phyloP scores from a whole-genome alignment of 2,888 invertebrate genomes.

The Trachelus iudaicus region DNA sequence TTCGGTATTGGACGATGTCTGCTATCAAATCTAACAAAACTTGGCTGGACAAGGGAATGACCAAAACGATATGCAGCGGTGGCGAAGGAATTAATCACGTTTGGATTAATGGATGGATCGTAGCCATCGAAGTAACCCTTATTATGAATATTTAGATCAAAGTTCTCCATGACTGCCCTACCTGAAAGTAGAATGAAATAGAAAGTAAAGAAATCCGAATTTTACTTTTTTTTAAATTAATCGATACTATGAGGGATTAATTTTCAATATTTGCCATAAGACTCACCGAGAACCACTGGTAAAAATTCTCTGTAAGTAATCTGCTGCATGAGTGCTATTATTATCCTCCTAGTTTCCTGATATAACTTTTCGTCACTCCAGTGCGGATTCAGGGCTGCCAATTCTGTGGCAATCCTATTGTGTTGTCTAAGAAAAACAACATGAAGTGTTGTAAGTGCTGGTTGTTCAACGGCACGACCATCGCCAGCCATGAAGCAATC shows the following conservation, averaged over 20 bases:
- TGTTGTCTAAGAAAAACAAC: conserved; percentile 82
- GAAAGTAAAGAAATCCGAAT: not conserved
- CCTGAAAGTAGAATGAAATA: conserved; percentile 64
- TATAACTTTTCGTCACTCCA: conserved; percentile 91
- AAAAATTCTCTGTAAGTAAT: conserved; percentile 87
- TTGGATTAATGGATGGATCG: conserved; percentile 76
- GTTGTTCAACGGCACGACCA: conserved; percentile 82
- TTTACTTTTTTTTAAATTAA: not conserved
- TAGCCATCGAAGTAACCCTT: conserved; percentile 80
- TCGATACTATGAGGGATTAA: not conserved
- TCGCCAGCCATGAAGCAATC: conserved; percentile 86
- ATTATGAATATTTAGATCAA: conserved; percentile 76
- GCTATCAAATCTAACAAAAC: conserved; percentile 79
- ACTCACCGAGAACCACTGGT: conserved; percentile 79
- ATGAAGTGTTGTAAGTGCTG: conserved; percentile 80
- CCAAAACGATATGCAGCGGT: conserved; percentile 89
- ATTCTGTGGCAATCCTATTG: conserved; percentile 78
- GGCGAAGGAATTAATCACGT: conserved; percentile 82
- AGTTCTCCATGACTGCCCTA: conserved; percentile 78
- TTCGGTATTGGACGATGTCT: conserved; percentile 76
- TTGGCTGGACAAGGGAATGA: conserved; percentile 85
- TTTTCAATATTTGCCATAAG: not conserved
- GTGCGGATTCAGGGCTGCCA: conserved; percentile 80
- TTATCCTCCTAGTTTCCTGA: conserved; percentile 85
- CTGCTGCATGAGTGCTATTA: conserved; percentile 85